phyloP scores from a whole-genome alignment of 2,888 invertebrate species.

The Caenorhabditis wallacei region DNA sequence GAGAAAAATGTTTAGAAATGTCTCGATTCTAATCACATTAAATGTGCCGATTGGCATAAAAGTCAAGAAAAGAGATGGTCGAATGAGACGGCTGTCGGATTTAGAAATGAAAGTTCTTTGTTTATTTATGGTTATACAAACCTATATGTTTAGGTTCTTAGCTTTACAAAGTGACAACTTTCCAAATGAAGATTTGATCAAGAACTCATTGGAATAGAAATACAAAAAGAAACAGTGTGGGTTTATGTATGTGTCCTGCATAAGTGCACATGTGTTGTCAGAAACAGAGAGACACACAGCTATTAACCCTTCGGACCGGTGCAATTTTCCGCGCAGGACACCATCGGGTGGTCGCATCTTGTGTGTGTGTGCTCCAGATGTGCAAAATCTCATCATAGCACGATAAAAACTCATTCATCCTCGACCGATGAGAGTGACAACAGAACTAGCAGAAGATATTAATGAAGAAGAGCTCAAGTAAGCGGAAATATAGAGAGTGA shows the following conservation, averaged over 20 bases:
- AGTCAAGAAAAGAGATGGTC: constrained; percentile 12
- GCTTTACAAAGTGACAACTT: neutral
- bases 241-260: constrained; percentile 5
- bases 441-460: constrained; percentile 3
- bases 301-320: constrained; percentile 52
- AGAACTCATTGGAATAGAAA: constrained; percentile 1
- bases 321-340: constrained; percentile 52
- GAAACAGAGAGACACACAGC: constrained; percentile 1
- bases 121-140: constrained; percentile 45
- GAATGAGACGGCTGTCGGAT: constrained; percentile 45
- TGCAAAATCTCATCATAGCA: constrained; percentile 51
- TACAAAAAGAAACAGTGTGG: constrained; percentile 39
- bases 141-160: neutral
- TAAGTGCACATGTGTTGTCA: constrained; percentile 58
- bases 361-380: constrained; percentile 50
- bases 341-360: constrained; percentile 29
- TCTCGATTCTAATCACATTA: constrained; percentile 57
- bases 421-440: constrained; percentile 8
- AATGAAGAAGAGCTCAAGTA: constrained; percentile 29
- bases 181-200: neutral
- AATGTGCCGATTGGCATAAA: constrained; percentile 52
- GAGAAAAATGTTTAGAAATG: constrained; percentile 23
- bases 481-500: neutral
- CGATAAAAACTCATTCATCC: constrained; percentile 49
- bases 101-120: constrained; percentile 39